Conservation (phyloP, 92 coral and sea anemone species). For the Chrysogorgia sp. region DNA sequence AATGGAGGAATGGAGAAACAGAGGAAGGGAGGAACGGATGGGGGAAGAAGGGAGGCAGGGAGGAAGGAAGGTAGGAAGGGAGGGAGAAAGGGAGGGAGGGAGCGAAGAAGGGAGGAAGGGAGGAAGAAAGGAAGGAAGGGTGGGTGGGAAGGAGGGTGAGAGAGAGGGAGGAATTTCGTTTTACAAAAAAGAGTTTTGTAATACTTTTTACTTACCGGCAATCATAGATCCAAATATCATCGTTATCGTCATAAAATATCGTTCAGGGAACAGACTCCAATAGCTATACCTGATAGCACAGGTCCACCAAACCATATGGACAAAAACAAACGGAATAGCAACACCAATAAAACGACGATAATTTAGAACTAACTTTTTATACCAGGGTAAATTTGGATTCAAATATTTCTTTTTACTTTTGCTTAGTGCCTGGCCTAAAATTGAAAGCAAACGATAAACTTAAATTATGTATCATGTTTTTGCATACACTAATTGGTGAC, state of each 20-base stretch:
- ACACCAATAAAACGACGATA: constrained; percentile 77
- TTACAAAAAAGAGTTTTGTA: no score
- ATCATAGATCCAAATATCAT: constrained; percentile 90
- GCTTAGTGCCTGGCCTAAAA: constrained; percentile 73
- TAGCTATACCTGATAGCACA: constrained; percentile 66
- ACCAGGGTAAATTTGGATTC: constrained; percentile 70
- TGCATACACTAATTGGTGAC: background rate
- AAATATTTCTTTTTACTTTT: constrained; percentile 63
- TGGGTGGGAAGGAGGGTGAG: no score
- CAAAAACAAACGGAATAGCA: constrained; percentile 69
- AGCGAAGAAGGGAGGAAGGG: no score
- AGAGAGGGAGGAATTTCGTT: no score
- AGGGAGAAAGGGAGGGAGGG: no score
- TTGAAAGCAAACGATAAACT: background rate
- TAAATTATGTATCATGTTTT: background rate
- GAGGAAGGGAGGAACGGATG: no score
- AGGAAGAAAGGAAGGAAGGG: no score
- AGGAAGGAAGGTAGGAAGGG: no score
- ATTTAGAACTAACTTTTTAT: constrained; percentile 60
- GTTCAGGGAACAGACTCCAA: constrained; percentile 69
- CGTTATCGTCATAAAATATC: constrained; percentile 74
- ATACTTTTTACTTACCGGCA: constrained; percentile 68
- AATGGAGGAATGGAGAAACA: no score
- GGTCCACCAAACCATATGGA: constrained; percentile 81
- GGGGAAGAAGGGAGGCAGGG: no score